Conservation (phyloP, 2,113 vertebrate genomes). For the Noctilio leporinus region DNA sequence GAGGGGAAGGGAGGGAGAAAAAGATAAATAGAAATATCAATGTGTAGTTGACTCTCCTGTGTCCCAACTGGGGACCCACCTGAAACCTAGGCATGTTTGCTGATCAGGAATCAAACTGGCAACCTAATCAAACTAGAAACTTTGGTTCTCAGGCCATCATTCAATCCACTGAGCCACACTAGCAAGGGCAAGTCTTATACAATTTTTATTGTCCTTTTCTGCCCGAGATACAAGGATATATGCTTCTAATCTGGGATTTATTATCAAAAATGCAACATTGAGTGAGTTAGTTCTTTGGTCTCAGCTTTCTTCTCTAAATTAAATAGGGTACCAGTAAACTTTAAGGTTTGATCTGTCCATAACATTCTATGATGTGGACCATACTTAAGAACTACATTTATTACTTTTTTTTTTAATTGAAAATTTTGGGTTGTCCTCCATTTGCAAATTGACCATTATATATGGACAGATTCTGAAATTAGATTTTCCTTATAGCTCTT, state of each 20-base stretch:
- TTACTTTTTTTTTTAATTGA: not conserved
- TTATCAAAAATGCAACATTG: not conserved
- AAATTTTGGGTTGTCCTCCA: not conserved
- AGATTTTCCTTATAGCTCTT: not conserved
- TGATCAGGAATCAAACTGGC: no score
- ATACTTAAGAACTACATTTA: not conserved
- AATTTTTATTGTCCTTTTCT: not conserved
- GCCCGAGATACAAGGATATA: not conserved
- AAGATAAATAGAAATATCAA: no score
- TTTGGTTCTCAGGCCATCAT: no score
- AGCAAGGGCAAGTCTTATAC: not conserved
- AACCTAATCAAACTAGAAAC: no score
- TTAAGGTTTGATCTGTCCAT: not conserved
- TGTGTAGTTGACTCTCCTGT: no score
- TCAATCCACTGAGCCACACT: no score
- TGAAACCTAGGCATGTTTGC: no score
- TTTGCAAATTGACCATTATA: not conserved
- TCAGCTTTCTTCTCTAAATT: not conserved
- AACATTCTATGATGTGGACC: not conserved
- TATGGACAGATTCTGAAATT: not conserved
- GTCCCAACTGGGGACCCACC: no score
- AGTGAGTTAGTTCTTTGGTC: not conserved
- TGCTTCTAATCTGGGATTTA: not conserved
- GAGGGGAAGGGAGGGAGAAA: no score
- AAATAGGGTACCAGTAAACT: not conserved